phyloP scores from a whole-genome alignment of 2,888 invertebrate genomes.

The Pristionchus fissidentatus region DNA sequence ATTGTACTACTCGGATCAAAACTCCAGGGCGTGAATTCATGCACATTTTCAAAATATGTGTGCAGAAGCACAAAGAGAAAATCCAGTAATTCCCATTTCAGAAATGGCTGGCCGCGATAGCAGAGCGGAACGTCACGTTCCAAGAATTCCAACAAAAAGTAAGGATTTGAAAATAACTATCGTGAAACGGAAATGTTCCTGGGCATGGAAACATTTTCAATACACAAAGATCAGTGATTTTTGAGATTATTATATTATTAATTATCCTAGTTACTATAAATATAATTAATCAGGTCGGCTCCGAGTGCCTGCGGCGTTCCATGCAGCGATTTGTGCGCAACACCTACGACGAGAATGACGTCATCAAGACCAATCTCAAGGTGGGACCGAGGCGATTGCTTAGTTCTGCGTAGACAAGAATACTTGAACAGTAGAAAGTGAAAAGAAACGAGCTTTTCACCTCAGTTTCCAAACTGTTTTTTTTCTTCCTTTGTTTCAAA shows the following conservation, averaged over 20 bases:
- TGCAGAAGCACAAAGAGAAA: not conserved
- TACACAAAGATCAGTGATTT: too few relatives aligned
- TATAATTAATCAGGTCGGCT: constrained; percentile 31
- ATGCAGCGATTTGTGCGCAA: constrained; percentile 72
- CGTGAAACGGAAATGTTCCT: not conserved
- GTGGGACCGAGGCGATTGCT: not conserved
- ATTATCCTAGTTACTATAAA: constrained; percentile 27
- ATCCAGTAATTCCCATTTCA: constrained; percentile 46
- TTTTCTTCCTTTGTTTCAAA: too few relatives aligned
- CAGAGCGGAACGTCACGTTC: constrained; percentile 67
- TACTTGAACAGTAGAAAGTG: too few relatives aligned
- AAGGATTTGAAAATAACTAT: constrained; percentile 24
- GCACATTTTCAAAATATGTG: too few relatives aligned
- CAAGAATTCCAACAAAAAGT: constrained; percentile 72
- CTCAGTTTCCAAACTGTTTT: too few relatives aligned
- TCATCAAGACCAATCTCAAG: constrained; percentile 67
- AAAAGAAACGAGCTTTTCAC: too few relatives aligned
- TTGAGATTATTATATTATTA: too few relatives aligned
- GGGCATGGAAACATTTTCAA: not conserved
- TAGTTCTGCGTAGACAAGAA: not conserved
- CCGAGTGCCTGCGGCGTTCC: constrained; percentile 61
- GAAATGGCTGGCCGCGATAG: constrained; percentile 70
- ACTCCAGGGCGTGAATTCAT: too few relatives aligned
- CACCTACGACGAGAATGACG: constrained; percentile 71
- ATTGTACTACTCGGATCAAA: too few relatives aligned